phyloP scores from a whole-genome alignment of 2,888 invertebrate genomes.

The Hanleya hanleyi region DNA sequence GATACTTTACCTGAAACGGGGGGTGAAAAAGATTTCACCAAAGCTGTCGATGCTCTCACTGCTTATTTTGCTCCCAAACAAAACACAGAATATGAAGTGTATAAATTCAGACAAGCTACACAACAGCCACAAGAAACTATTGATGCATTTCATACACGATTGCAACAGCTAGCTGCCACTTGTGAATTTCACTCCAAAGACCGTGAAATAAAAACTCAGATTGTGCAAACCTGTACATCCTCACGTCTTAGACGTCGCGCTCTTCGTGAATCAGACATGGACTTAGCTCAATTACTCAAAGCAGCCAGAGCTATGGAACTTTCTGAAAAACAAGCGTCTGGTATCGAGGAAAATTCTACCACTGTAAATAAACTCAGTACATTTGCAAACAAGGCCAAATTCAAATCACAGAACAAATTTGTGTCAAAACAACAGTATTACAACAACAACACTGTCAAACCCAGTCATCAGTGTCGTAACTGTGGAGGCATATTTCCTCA shows the following conservation, averaged over 20 bases:
- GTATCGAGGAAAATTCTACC: background rate
- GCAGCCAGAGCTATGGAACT: background rate
- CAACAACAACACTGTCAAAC: background rate
- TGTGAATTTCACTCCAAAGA: background rate
- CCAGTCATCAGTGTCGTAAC: background rate
- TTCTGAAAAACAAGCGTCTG: background rate
- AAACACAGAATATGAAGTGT: background rate
- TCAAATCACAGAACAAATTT: background rate
- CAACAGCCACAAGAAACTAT: background rate
- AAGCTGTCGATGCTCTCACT: background rate
- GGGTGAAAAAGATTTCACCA: background rate
- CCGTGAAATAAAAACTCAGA: background rate
- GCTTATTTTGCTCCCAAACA: background rate
- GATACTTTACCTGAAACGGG: background rate
- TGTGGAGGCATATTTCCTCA: background rate
- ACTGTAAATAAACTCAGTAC: background rate
- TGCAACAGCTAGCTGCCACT: background rate
- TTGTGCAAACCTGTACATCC: background rate
- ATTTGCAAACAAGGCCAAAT: background rate
- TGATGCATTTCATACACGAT: background rate
- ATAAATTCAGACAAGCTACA: background rate
- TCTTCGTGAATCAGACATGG: background rate
- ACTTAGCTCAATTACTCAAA: background rate
- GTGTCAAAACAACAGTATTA: background rate
- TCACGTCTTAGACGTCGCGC: too few relatives aligned